These are phyloP conservation scores for Myanophis thanlyinensis DNA, from an alignment of 2,113 vertebrate genomes.

Conservation along the genomic window DNA sequence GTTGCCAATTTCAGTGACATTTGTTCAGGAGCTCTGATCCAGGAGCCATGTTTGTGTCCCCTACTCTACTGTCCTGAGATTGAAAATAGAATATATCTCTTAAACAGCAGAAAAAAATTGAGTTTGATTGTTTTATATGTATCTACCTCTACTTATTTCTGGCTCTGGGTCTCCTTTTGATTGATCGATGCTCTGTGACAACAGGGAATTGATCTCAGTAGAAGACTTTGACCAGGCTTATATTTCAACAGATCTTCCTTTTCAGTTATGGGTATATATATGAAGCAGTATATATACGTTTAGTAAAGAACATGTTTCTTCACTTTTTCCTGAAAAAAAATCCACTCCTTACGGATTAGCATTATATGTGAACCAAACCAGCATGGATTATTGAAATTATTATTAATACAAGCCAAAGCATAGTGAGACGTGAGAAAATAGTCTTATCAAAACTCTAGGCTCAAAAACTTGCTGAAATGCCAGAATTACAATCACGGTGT, in stretches of 20 bases:
- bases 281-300: no score
- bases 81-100: background rate
- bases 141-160: background rate
- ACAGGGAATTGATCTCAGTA: background rate
- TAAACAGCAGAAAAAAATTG: background rate
- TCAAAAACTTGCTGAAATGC: background rate
- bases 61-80: background rate
- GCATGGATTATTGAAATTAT: background rate
- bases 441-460: background rate
- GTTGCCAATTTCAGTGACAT: background rate
- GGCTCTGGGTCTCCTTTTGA: background rate
- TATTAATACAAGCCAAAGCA: background rate
- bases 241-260: background rate
- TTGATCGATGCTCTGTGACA: background rate
- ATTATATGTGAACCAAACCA: background rate
- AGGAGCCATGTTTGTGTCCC: background rate
- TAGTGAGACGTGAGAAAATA: background rate
- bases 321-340: background rate
- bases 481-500: background rate
- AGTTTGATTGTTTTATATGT: background rate
- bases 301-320: background rate
- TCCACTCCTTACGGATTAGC: background rate
- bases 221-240: background rate
- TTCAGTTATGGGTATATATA: background rate
- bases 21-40: background rate